Base-by-base conservation (phyloP, 1,140 invertebrate species). In the Drosophila nannoptera region DNA sequence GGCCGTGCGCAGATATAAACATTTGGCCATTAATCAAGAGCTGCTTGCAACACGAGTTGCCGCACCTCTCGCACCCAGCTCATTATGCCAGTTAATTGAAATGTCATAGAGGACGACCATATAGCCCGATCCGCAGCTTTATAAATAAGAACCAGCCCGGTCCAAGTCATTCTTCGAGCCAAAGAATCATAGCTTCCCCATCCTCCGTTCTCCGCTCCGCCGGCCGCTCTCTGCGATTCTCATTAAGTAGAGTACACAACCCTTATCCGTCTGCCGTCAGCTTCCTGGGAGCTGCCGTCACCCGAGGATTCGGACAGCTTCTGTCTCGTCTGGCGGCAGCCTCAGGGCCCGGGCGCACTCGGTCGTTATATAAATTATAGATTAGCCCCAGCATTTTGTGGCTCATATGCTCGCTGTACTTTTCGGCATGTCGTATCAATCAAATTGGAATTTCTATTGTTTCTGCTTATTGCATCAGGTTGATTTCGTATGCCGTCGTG, bases 41-140 rank as follows among this genome's bases (percentile, higher is more conserved):
- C 69, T 52, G 64, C 64, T 50, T 72, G 68, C 68, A 70, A 70
- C 62, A 71, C 67, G 56, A 40, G 29, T 54, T 60, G 69, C 56
- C 58, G 64, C 69, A 71, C 56, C 48, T 55, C 55, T 32, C 43
- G n/a, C 42, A 38, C 43, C n/a, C 42, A 38, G 52, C 70, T 73
- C 70, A 73, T 73, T 73, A 73, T 69, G 70, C 58, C 70, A 73
- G 43, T 50, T 69, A 73, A 73, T 73, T 73, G 65, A 73, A 73
- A 69, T 73, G 66, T 73, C 65, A 69, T 62, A 54, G 56, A 69
- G 58, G 46, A 40, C 33, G 12, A 50, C 40, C 14, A 43, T 43
- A 14, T 43, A 43, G 12, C 22, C n/a, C 40, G 12, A 43, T 43
- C 40, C 12, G n/a, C 14, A 14, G 12, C 6, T n/a, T n/a, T 16